Conservation (phyloP, 2,113 vertebrate genomes). For the Quiscalus mexicanus region DNA sequence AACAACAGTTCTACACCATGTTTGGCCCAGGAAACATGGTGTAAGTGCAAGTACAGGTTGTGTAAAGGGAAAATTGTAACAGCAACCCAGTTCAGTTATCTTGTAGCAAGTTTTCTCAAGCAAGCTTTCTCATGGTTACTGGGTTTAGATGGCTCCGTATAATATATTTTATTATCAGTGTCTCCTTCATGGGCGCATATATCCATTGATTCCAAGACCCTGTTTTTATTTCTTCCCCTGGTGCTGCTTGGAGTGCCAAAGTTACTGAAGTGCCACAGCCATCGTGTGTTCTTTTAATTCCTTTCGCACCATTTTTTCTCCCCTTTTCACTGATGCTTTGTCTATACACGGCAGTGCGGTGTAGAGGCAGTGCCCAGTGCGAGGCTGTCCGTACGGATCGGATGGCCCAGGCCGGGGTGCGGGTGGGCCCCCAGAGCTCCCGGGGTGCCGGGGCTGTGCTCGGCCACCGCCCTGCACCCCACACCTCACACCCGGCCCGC, state of each 20-base stretch:
- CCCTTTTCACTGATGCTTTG: accelerated
- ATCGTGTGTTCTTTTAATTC: no score
- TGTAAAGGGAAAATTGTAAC: background rate
- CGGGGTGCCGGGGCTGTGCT: no score
- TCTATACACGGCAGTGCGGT: accelerated
- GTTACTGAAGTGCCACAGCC: no score
- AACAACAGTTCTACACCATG: accelerated
- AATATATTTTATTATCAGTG: background rate
- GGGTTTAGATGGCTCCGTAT: no score
- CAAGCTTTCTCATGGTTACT: background rate
- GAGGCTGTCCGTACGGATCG: background rate
- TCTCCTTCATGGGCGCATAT: accelerated
- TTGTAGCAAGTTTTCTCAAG: background rate
- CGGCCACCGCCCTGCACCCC: no score
- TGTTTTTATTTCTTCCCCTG: background rate
- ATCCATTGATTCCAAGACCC: background rate
- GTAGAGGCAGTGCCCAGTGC: accelerated
- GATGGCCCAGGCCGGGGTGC: accelerated
- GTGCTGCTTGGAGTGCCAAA: background rate
- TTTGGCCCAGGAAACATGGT: background rate
- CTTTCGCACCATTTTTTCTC: accelerated
- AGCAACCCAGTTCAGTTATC: accelerated
- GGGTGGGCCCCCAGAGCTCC: background rate
- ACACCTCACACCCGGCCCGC: no score
- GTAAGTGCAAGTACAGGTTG: accelerated